A percentile compares a stretch with the other conserved stretches of the same genome.
Evolutionary conservation across 2,113 vertebrate genomes (phyloP).

Genomic region (Lasiurus cinereus): DNA sequence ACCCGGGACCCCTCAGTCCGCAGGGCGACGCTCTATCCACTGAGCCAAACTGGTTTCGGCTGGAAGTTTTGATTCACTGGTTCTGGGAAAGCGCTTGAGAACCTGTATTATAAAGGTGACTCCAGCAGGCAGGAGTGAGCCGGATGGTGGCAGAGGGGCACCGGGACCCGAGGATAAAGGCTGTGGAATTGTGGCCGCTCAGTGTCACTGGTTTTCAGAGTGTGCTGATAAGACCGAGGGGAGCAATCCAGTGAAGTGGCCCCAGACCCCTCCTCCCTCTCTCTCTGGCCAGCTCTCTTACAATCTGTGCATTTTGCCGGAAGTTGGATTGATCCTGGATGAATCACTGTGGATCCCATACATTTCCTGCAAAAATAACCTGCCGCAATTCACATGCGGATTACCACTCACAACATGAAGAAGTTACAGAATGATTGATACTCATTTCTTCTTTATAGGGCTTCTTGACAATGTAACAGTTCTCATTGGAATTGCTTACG

Average conservation of each 20-base stretch:
- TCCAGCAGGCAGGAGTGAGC: not conserved
- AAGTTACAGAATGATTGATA: not conserved
- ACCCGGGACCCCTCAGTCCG: no score
- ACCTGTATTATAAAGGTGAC: not conserved
- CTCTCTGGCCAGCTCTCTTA: not conserved
- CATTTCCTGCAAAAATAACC: slow-evolving; percentile 17
- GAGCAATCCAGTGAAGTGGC: not conserved
- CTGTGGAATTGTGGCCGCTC: not conserved
- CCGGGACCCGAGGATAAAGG: not conserved
- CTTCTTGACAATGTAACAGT: slow-evolving; percentile 98
- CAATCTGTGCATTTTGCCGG: not conserved
- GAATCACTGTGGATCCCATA: not conserved
- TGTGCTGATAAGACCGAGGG: not conserved
- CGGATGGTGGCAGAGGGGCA: no score
- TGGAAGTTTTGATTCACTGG: not conserved
- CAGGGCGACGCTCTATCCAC: no score
- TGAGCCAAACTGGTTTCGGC: no score
- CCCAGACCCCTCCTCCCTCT: not conserved
- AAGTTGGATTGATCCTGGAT: not conserved
- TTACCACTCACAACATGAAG: not conserved
- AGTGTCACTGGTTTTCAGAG: not conserved
- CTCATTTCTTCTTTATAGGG: slow-evolving; percentile 86
- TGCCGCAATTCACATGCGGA: not conserved
- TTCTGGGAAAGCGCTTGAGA: not conserved
- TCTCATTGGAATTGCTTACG: slow-evolving; percentile 96